phyloP scores from a whole-genome alignment of 2,797 vertebrate species.

The Cichlasoma orientale region DNA sequence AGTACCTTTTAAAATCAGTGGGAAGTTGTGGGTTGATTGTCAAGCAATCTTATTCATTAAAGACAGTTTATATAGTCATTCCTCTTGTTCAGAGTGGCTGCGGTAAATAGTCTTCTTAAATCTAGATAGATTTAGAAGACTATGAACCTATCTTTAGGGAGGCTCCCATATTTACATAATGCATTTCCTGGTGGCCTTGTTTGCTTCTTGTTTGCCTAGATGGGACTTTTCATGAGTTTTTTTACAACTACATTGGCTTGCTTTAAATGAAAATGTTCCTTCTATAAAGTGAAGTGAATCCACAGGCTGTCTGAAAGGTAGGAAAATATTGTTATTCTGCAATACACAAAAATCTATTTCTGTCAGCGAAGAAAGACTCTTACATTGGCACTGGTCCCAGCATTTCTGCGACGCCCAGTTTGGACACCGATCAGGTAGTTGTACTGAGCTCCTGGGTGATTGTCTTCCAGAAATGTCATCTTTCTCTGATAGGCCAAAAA shows the following conservation, averaged over 20 bases:
- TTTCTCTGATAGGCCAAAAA: constrained; percentile 77
- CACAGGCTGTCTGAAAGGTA: background rate
- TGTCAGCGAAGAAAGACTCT: constrained; percentile 3
- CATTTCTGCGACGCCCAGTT: constrained; percentile 82
- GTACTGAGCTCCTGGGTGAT: constrained; percentile 78
- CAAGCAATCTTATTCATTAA: background rate
- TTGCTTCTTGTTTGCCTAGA: background rate
- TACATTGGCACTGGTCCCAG: constrained; percentile 85
- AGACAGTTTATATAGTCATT: background rate
- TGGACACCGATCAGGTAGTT: constrained; percentile 85
- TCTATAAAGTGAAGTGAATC: background rate
- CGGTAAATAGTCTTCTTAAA: background rate
- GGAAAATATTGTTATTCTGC: background rate
- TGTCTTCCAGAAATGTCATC: constrained; percentile 85
- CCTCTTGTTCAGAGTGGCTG: background rate
- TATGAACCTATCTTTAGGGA: background rate
- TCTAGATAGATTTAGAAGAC: background rate
- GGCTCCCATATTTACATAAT: background rate
- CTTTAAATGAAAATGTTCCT: background rate
- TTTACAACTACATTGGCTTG: background rate
- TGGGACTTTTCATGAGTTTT: no score
- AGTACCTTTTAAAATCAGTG: background rate
- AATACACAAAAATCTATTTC: no score
- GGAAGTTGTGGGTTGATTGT: background rate
- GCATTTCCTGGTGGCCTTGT: background rate